Percentiles rank a stretch among this genome's conserved stretches.
phyloP scores from a whole-genome alignment of 2,797 vertebrate genomes.

The Sitta carolinensis region DNA sequence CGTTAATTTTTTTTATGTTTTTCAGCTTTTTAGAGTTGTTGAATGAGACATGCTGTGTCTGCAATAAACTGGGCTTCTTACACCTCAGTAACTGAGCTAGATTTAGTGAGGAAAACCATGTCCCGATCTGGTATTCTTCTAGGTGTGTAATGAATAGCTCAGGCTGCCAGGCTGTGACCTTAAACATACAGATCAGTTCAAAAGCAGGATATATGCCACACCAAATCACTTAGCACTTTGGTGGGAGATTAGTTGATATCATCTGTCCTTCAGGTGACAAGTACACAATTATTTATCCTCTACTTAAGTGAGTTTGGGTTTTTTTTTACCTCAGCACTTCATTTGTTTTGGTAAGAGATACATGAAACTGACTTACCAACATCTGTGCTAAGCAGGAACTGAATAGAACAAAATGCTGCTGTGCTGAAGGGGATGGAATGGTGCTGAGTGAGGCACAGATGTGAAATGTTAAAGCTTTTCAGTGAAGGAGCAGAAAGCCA shows the following conservation, averaged over 20 bases:
- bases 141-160: not conserved
- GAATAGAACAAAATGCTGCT: not conserved
- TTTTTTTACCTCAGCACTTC: not conserved
- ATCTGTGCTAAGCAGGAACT: not conserved
- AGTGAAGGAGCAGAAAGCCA: not conserved
- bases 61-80: not conserved
- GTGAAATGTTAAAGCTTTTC: not conserved
- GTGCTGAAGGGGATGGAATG: not conserved
- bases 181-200: not conserved
- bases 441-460: not conserved
- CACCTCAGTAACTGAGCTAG: not conserved
- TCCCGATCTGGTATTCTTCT: not conserved
- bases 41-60: not conserved
- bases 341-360: not conserved
- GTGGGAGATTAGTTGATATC: not conserved
- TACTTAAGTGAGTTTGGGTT: not conserved
- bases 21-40: not conserved
- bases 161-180: not conserved
- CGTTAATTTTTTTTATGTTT: not conserved
- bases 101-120: not conserved
- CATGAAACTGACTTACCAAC: not conserved
- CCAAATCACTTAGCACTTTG: not conserved
- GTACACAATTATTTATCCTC: not conserved
- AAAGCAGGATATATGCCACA: constrained; percentile 46
- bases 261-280: not conserved